Evolutionary conservation across 1,140 invertebrate species (phyloP).

Genomic region (Orchestia grillus): DNA sequence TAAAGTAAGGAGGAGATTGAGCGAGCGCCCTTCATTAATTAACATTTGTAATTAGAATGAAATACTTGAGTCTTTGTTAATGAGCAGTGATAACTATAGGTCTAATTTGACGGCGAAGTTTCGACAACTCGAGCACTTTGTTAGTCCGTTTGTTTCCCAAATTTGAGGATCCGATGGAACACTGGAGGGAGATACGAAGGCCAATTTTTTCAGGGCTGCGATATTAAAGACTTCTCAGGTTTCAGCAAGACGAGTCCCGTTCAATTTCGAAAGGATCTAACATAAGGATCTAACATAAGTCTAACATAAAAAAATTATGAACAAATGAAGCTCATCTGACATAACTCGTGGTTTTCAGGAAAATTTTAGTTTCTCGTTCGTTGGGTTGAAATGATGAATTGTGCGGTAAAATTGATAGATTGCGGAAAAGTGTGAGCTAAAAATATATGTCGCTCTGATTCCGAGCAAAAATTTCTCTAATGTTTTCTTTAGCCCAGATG

Average conservation of each 20-base stretch:
- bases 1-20: slow-evolving; percentile 56
- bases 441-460: no score
- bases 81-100: slow-evolving; percentile 48
- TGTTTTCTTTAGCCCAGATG: no score
- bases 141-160: slow-evolving; percentile 11
- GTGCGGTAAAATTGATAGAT: no score
- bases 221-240: neutral
- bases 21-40: slow-evolving; percentile 33
- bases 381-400: no score
- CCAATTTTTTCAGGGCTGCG: neutral
- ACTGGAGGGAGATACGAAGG: neutral
- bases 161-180: slow-evolving; percentile 38
- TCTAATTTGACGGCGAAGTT: slow-evolving; percentile 38
- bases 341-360: no score
- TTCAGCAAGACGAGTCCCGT: neutral
- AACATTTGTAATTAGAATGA: slow-evolving; percentile 56
- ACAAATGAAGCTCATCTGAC: no score
- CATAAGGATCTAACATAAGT: no score
- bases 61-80: slow-evolving; percentile 54
- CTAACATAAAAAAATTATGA: no score
- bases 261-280: neutral
- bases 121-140: slow-evolving; percentile 36
- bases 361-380: no score
- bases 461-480: no score
- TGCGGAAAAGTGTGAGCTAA: no score